Conservation (phyloP, 2,113 vertebrate species). For the Eulemur rufifrons region DNA sequence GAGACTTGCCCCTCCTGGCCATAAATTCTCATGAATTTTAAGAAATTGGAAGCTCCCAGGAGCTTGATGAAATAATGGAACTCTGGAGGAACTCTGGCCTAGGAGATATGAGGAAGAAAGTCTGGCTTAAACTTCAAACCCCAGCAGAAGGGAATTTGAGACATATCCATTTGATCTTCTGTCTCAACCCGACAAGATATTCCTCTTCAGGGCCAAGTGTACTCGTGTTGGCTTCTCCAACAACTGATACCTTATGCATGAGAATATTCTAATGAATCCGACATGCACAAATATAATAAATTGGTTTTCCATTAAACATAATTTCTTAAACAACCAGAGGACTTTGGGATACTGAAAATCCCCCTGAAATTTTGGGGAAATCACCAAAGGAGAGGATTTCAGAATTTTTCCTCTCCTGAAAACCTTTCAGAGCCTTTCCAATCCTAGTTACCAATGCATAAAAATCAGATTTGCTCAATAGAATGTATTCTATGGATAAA, state of each 20-base stretch:
- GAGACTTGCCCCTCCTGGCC: slow-evolving; percentile 40
- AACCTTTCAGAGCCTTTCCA: not conserved
- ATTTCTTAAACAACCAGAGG: slow-evolving; percentile 42
- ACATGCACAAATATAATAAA: slow-evolving; percentile 53
- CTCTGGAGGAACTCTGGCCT: slow-evolving; percentile 30
- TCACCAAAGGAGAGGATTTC: not conserved
- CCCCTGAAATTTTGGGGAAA: not conserved
- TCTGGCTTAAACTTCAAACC: slow-evolving; percentile 49
- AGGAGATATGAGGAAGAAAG: slow-evolving; percentile 44
- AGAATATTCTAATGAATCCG: slow-evolving; percentile 60
- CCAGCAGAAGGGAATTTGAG: slow-evolving; percentile 62
- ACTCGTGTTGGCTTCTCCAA: not conserved
- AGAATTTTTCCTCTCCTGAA: not conserved
- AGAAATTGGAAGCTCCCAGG: slow-evolving; percentile 55
- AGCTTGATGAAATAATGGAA: slow-evolving; percentile 48
- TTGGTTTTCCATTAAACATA: slow-evolving; percentile 38
- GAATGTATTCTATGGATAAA: slow-evolving; percentile 66
- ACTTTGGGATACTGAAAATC: slow-evolving; percentile 43
- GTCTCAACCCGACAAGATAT: slow-evolving; percentile 55
- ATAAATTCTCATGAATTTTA: slow-evolving; percentile 66
- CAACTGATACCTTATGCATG: slow-evolving; percentile 40
- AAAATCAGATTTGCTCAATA: slow-evolving; percentile 65
- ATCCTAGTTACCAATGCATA: slow-evolving; percentile 70
- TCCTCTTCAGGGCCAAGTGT: slow-evolving; percentile 49
- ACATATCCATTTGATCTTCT: slow-evolving; percentile 55